phyloP scores from a whole-genome alignment of 2,113 vertebrate species.

The Larimichthys polyactis region DNA sequence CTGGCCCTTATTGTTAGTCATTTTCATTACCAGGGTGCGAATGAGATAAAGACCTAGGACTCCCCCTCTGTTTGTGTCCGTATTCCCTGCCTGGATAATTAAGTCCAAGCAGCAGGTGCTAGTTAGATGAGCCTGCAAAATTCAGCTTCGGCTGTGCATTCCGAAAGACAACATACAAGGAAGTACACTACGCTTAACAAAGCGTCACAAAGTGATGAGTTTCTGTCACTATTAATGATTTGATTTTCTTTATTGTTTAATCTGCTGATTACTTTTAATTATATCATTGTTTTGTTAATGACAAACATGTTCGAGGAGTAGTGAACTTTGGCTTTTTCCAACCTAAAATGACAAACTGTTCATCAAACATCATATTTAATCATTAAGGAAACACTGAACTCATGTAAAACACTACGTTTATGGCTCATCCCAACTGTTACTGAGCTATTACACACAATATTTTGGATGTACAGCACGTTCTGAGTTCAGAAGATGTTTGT shows the following conservation, averaged over 20 bases:
- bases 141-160: slow-evolving; percentile 41
- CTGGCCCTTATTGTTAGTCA: slow-evolving; percentile 23
- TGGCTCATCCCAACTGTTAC: not conserved
- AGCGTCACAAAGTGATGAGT: not conserved
- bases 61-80: slow-evolving; percentile 40
- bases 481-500: not conserved
- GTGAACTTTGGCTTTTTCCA: not conserved
- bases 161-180: slow-evolving; percentile 5
- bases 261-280: not conserved
- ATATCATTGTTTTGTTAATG: not conserved
- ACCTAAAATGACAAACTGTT: not conserved
- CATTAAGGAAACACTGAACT: not conserved
- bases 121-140: slow-evolving; percentile 49
- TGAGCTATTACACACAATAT: too few relatives aligned
- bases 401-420: not conserved
- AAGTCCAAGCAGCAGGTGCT: slow-evolving; percentile 64
- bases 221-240: slow-evolving; percentile 3
- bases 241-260: not conserved
- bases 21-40: slow-evolving; percentile 51
- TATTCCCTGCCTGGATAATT: slow-evolving; percentile 70
- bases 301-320: not conserved
- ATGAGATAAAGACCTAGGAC: slow-evolving; percentile 52
- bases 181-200: not conserved
- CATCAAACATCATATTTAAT: not conserved
- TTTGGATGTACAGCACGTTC: too few relatives aligned